Percentiles rank a stretch among this genome's conserved stretches.
These are phyloP conservation scores for Phengaris arion DNA, from an alignment of 2,888 invertebrate genomes.

Conservation along the genomic window DNA sequence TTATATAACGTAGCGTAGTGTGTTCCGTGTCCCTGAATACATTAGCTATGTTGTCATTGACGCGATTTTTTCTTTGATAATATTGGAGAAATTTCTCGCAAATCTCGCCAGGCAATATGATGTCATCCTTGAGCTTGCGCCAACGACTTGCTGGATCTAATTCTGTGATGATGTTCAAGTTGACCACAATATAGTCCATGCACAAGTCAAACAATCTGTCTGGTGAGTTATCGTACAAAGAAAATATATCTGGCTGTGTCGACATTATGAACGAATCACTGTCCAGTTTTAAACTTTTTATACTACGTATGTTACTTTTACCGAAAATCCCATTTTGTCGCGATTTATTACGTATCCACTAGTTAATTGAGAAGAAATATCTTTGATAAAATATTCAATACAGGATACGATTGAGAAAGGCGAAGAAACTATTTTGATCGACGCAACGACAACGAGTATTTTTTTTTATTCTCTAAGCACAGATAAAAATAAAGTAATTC, in stretches of 20 bases:
- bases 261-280: constrained; percentile 50
- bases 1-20: constrained; percentile 84
- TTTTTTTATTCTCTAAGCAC: constrained; percentile 28
- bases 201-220: constrained; percentile 82
- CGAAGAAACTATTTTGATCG: constrained; percentile 41
- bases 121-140: constrained; percentile 77
- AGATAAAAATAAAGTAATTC: constrained; percentile 1
- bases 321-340: constrained; percentile 30
- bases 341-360: constrained; percentile 30
- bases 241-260: constrained; percentile 49
- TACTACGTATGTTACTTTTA: constrained; percentile 35
- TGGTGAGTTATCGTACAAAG: constrained; percentile 67
- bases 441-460: constrained; percentile 42
- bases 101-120: constrained; percentile 84
- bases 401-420: constrained; percentile 36
- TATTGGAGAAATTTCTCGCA: constrained; percentile 83
- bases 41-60: constrained; percentile 84
- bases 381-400: constrained; percentile 15
- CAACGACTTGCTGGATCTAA: constrained; percentile 66
- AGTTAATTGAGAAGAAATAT: not conserved
- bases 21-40: constrained; percentile 86
- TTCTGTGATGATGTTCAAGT: constrained; percentile 81
- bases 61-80: constrained; percentile 75
- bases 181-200: constrained; percentile 80
- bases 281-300: constrained; percentile 41